These are phyloP conservation scores for Neopipo cinnamomea DNA, from an alignment of 2,113 vertebrate genomes.

Conservation along the genomic window DNA sequence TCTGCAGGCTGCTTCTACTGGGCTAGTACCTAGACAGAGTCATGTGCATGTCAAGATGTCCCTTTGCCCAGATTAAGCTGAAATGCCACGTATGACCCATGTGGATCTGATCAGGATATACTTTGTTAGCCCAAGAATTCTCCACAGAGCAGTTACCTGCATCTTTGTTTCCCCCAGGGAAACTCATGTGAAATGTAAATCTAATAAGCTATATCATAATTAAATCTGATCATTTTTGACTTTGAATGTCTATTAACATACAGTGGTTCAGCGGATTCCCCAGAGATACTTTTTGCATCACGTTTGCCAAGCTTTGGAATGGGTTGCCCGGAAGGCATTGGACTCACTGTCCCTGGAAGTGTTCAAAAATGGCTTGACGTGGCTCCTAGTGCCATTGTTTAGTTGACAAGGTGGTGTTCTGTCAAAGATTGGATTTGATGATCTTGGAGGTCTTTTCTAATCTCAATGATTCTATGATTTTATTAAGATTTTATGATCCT, in stretches of 20 bases:
- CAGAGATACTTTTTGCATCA: neutral
- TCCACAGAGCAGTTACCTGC: neutral
- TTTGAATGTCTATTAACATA: neutral
- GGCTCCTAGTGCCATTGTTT: neutral
- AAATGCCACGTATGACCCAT: fast-evolving
- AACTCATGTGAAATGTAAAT: neutral
- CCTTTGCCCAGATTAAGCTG: neutral
- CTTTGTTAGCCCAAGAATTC: neutral
- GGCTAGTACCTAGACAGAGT: neutral
- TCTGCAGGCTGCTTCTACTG: neutral
- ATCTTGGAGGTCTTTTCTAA: neutral
- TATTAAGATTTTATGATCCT: neutral
- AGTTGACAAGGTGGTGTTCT: neutral
- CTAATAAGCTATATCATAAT: neutral
- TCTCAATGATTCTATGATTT: neutral
- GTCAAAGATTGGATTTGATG: neutral
- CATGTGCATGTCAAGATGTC: neutral
- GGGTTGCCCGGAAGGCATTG: neutral
- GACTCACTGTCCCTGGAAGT: neutral
- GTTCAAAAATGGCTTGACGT: neutral
- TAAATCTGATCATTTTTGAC: neutral
- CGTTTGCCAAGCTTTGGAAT: neutral
- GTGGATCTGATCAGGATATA: neutral
- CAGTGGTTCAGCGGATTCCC: neutral
- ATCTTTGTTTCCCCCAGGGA: neutral